Evolutionary conservation across 2,888 invertebrate species (phyloP).

Genomic region (Selenia dentaria): DNA sequence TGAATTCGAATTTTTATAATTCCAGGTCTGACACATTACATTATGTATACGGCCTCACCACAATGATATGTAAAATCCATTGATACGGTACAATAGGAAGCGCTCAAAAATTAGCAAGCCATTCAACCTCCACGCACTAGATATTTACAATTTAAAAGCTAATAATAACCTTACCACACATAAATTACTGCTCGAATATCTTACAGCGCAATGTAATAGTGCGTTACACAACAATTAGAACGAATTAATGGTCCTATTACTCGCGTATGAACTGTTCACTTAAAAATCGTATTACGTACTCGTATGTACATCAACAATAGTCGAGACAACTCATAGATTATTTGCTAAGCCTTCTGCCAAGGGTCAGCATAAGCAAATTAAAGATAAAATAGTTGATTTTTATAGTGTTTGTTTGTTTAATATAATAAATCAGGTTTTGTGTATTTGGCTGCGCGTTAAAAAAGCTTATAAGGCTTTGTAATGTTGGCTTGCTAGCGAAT

Average conservation of each 20-base stretch:
- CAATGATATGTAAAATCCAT: no score
- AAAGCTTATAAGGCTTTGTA: neutral
- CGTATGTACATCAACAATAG: neutral
- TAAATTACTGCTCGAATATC: slow-evolving; percentile 4
- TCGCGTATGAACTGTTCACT: slow-evolving; percentile 9
- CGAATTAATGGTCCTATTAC: slow-evolving; percentile 21
- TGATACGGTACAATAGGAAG: no score
- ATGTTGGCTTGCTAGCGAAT: slow-evolving; percentile 10
- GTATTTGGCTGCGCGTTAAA: slow-evolving; percentile 17
- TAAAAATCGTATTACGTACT: slow-evolving; percentile 6
- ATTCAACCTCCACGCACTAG: slow-evolving; percentile 6
- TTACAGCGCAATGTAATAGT: slow-evolving; percentile 16
- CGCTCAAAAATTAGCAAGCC: no score
- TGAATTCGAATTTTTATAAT: no score
- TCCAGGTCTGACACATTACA: no score
- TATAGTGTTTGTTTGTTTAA: neutral
- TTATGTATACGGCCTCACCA: no score
- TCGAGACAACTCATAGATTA: slow-evolving; percentile 1
- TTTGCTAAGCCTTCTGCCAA: slow-evolving; percentile 1
- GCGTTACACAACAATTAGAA: slow-evolving; percentile 13
- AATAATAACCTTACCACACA: slow-evolving; percentile 1
- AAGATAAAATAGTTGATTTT: neutral
- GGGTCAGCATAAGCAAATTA: neutral
- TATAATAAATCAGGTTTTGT: neutral
- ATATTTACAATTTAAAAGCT: slow-evolving; percentile 2